Conservation (phyloP, 2,113 vertebrate genomes). For the Mastomys coucha region DNA sequence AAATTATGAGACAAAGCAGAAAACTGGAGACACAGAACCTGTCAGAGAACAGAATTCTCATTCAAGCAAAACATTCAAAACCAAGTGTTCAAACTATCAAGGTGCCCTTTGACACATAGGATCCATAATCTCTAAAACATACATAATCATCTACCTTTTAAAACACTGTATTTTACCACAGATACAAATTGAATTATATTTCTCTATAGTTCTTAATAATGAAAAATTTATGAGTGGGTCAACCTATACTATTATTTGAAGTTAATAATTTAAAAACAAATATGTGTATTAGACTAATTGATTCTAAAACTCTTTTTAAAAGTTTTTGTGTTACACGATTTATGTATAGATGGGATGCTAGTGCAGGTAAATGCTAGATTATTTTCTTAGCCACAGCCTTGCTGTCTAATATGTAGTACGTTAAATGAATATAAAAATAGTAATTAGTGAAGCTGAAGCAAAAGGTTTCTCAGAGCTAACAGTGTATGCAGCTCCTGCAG, state of each 20-base stretch:
- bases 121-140: neutral
- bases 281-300: neutral
- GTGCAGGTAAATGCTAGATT: neutral
- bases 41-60: constrained; percentile 52
- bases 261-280: constrained; percentile 19
- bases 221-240: neutral
- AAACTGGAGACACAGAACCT: constrained; percentile 58
- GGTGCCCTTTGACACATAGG: neutral
- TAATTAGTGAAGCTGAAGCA: neutral
- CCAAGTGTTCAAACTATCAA: neutral
- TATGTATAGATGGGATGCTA: neutral
- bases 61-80: constrained; percentile 36
- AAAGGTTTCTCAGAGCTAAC: neutral
- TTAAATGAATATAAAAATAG: neutral
- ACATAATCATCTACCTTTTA: neutral
- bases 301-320: neutral
- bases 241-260: constrained; percentile 42
- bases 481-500: neutral
- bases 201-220: neutral
- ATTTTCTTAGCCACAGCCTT: neutral
- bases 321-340: neutral
- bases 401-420: neutral
- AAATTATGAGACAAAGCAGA: constrained; percentile 73
- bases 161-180: constrained; percentile 41
- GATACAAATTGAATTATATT: neutral